Evolutionary conservation across 2,888 invertebrate species (phyloP), one percentile per base, ranked within the genome.

Genomic region (Steromphala cineraria): DNA sequence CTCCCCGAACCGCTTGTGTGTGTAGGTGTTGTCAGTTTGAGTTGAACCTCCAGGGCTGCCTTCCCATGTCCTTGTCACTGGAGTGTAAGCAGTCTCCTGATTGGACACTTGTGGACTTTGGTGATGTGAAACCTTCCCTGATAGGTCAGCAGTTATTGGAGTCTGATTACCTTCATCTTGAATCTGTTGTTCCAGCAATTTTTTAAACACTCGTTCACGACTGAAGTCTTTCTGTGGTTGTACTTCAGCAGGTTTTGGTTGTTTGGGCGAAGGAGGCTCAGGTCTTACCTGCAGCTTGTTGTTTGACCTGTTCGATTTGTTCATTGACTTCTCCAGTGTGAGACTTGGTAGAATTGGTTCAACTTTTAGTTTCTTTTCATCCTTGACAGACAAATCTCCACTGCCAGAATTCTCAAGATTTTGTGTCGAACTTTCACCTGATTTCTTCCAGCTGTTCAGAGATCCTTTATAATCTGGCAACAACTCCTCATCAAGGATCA

Each of bases 401-500:
- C n/a, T n/a, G n/a, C n/a, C n/a, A n/a, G n/a, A 17, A 67, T 31
- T 67, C 24, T 67, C 67, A 67, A 7, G n/a, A 1, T 17, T 17
- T 17, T 13, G 15, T 67, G 10, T 17, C 15, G 67, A 17, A 36
- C 15, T n/a, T 31, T 28, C n/a, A 15, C 17, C n/a, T 28, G 67
- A 31, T 8, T 36, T 8, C 8, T 36, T 36, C 71, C 71, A 71
- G 17, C 31, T n/a, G 28, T 71, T 71, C 19, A 71, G 19, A 19
- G 19, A 71, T 3, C 71, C 71, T 71, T 71, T 71, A 36, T 71
- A 71, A 40, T 71, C 56, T 4, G 81, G 79, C 13, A 75, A 56
- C 40, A 81, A 67, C n/a, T 81, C 81, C 53, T 71, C 56, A 53
- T 81, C 78, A 4, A 81, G 53, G 4, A 74, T 46, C 0, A 78